These are phyloP conservation scores for Anodontia alba DNA, from an alignment of 2,888 invertebrate species.

Conservation along the genomic window DNA sequence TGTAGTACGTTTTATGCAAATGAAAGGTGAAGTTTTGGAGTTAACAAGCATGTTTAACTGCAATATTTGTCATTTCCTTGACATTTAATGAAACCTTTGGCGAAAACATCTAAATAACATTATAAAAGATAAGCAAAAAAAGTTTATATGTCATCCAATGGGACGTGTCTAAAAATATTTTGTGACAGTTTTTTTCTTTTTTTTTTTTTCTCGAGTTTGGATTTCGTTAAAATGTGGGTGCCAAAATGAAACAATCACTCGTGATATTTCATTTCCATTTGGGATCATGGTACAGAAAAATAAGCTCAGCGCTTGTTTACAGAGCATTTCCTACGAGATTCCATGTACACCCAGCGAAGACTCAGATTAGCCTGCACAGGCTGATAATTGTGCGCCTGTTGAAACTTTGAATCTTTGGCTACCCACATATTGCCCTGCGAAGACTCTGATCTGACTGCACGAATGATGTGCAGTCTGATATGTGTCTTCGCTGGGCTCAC, in stretches of 20 bases:
- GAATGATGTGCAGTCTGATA: too few relatives aligned
- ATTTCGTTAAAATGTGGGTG: neutral
- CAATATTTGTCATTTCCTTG: conserved; percentile 2
- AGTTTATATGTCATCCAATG: neutral
- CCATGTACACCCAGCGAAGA: too few relatives aligned
- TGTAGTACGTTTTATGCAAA: too few relatives aligned
- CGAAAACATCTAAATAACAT: conserved; percentile 8
- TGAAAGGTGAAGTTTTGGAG: neutral
- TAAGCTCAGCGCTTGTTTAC: too few relatives aligned
- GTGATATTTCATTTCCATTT: neutral
- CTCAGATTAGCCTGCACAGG: too few relatives aligned
- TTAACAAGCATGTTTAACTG: neutral
- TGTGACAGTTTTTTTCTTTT: neutral
- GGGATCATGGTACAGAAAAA: too few relatives aligned
- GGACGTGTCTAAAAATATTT: neutral
- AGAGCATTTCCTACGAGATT: too few relatives aligned
- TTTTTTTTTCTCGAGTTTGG: neutral
- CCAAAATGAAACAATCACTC: neutral
- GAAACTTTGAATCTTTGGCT: too few relatives aligned
- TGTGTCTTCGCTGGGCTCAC: too few relatives aligned
- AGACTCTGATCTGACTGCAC: too few relatives aligned
- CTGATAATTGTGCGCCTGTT: too few relatives aligned
- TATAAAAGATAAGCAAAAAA: conserved; percentile 7
- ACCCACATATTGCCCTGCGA: too few relatives aligned
- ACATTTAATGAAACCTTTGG: neutral